Percentiles rank a stretch among this genome's conserved stretches.
Conservation (phyloP, 92 coral and sea anemone species). For the Phenganax stokvisi region DNA sequence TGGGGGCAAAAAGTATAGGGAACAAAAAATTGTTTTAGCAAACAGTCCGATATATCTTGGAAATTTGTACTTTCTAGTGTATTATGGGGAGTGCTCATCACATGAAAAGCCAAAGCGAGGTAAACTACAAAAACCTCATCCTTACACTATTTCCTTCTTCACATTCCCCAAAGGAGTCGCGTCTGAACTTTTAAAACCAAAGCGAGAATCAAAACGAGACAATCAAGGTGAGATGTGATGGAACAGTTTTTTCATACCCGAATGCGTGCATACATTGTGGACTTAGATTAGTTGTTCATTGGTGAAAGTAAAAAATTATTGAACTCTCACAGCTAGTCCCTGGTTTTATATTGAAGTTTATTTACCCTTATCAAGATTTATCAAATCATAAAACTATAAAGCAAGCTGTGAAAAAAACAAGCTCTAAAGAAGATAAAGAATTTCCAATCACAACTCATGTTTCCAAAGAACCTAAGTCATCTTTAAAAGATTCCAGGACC, state of each 20-base stretch:
- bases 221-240: constrained; percentile 43
- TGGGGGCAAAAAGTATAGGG: too few relatives aligned
- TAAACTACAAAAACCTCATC: constrained; percentile 87
- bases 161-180: constrained; percentile 76
- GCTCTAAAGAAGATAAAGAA: neutral
- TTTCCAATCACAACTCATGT: neutral
- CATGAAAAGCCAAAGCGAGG: constrained; percentile 56
- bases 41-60: too few relatives aligned
- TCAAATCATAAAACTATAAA: neutral
- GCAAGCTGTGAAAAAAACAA: neutral
- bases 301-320: too few relatives aligned
- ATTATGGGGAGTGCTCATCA: constrained; percentile 18
- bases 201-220: constrained; percentile 53
- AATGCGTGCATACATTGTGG: too few relatives aligned
- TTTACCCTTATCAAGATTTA: constrained; percentile 6
- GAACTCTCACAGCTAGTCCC: too few relatives aligned
- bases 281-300: too few relatives aligned
- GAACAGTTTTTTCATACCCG: too few relatives aligned
- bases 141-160: constrained; percentile 97
- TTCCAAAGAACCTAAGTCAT: neutral
- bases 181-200: constrained; percentile 51
- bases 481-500: neutral
- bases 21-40: too few relatives aligned
- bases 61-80: neutral
- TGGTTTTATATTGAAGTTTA: too few relatives aligned